A percentile compares a stretch with the other conserved stretches of the same genome.
Evolutionary conservation across 2,888 invertebrate genomes (phyloP).

Genomic region (Patella ulyssiponensis): DNA sequence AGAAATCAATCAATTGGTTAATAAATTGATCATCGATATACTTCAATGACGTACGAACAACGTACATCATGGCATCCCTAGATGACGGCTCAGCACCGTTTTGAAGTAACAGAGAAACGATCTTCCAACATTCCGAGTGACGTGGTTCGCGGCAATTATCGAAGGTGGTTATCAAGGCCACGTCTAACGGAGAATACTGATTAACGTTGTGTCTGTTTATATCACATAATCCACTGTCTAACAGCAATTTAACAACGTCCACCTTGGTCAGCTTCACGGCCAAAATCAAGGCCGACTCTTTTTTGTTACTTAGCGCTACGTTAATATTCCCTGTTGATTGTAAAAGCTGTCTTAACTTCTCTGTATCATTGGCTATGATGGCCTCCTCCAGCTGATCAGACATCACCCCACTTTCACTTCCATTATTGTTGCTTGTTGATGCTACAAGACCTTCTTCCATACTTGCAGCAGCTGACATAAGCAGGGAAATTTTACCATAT

Average conservation of each 20-base stretch:
- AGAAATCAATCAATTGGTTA: constrained; percentile 46
- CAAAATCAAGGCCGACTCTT: constrained; percentile 57
- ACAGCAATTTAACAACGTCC: constrained; percentile 51
- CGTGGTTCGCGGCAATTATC: constrained; percentile 56
- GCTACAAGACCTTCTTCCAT: no score
- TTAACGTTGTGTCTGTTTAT: constrained; percentile 53
- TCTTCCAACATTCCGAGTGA: constrained; percentile 59
- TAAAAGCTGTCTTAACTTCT: constrained; percentile 31
- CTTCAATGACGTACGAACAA: constrained; percentile 59
- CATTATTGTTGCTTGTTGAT: background rate
- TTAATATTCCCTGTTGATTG: constrained; percentile 48
- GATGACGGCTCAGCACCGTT: constrained; percentile 55
- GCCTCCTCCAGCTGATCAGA: constrained; percentile 38
- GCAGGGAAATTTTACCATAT: no score
- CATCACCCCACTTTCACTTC: background rate
- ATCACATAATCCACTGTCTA: constrained; percentile 44
- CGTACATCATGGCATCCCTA: constrained; percentile 62
- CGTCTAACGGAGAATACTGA: constrained; percentile 55
- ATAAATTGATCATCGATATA: constrained; percentile 53
- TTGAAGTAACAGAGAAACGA: constrained; percentile 52
- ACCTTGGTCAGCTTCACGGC: constrained; percentile 54
- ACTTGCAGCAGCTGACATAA: no score
- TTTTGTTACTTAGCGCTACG: constrained; percentile 53
- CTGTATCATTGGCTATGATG: constrained; percentile 38
- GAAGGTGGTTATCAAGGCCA: constrained; percentile 59